Evolutionary conservation across 2,888 invertebrate species (phyloP).

Genomic region (Phyto melanocephala): DNA sequence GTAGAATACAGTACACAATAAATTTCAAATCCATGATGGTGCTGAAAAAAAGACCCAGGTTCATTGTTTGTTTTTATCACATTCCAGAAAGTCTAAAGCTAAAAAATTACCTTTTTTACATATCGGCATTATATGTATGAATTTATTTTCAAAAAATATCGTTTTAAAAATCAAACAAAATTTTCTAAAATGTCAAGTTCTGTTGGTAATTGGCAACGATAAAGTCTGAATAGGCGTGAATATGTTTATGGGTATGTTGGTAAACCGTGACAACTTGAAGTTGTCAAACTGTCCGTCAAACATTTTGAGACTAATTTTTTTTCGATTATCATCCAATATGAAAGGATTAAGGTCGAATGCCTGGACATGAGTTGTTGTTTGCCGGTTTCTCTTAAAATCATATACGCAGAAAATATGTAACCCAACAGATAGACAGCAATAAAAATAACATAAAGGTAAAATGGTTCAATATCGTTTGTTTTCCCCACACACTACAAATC

Average conservation of each 20-base stretch:
- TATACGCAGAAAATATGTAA: constrained; percentile 28
- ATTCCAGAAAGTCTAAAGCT: no score
- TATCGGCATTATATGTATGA: no score
- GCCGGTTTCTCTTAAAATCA: constrained; percentile 16
- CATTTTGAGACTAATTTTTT: constrained; percentile 40
- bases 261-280: constrained; percentile 38
- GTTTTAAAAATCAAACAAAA: no score
- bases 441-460: constrained; percentile 8
- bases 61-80: no score
- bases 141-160: no score
- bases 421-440: constrained; percentile 21
- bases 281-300: constrained; percentile 44
- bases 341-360: constrained; percentile 17
- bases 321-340: constrained; percentile 34
- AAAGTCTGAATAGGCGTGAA: neutral
- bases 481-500: neutral
- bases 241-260: neutral
- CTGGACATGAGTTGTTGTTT: constrained; percentile 6
- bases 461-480: constrained; percentile 4
- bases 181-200: no score
- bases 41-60: no score
- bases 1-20: no score
- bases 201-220: no score
- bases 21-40: no score
- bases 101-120: no score